Evolutionary conservation across 2,113 vertebrate genomes (phyloP), one percentile per base, ranked within the genome.

Genomic region (Camelus bactrianus): DNA sequence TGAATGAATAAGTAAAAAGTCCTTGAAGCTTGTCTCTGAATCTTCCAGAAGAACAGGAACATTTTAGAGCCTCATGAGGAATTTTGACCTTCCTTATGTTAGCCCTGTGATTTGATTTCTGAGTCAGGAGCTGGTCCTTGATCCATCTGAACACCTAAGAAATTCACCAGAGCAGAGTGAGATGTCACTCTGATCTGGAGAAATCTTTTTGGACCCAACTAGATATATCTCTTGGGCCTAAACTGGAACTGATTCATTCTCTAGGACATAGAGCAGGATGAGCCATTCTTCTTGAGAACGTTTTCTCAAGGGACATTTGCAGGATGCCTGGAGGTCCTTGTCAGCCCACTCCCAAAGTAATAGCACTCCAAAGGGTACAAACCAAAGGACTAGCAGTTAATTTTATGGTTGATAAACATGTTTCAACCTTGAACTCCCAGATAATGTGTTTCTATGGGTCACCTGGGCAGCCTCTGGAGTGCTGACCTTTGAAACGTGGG

Each of bases 401-500:
- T 52, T 97, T 96, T 95, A 95, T 87, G 95, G 86, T 73, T 97
- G 95, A 95, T 95, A 89, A 95, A 93, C 60, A 89, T 89, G 65
- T 81, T 8, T 97, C 22, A 46, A 85, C 81, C 93, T 65, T 91
- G 96, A 97, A 90, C 89, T 97, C 58, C 64, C 79, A 91, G 92
- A 84, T 92, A 96, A 97, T 82, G 85, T 54, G 91, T 58, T 97
- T 97, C 92, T 95, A 8, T 91, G 94, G 89, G 97, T 95, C 30
- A 96, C 35, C 28, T 89, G 80, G 96, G 77, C 77, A 94, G 90
- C 64, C 89, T 79, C 90, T 92, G 92, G 96, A 97, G 98, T 97
- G 90, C 96, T 98, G 93, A 85, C 93, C 83, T 97, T n/a, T 79
- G 93, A 97, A 95, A 97, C 83, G 38, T 30, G 95, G 91, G 89